These are phyloP conservation scores for Apodemia hepburni DNA, from an alignment of 2,888 invertebrate species.

Conservation along the genomic window DNA sequence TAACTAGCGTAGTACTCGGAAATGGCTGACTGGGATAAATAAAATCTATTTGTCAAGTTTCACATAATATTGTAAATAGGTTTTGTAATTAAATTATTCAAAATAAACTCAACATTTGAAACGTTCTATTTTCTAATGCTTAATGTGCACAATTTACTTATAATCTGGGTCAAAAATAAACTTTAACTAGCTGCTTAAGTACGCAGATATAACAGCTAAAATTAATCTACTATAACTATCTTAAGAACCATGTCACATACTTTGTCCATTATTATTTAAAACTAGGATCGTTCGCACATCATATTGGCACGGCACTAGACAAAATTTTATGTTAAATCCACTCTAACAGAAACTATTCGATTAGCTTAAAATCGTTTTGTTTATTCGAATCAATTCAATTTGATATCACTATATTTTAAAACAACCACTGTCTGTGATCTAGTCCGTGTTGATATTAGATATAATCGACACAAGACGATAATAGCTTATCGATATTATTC, in stretches of 20 bases:
- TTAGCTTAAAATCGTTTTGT: too few relatives aligned
- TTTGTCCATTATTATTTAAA: slow-evolving; percentile 38
- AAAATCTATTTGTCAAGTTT: neutral
- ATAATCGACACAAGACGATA: neutral
- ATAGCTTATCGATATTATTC: neutral
- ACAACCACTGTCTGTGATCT: neutral
- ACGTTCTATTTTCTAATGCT: neutral
- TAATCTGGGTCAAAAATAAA: slow-evolving; percentile 12
- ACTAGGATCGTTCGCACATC: slow-evolving; percentile 2
- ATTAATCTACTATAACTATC: slow-evolving; percentile 15
- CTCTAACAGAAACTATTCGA: too few relatives aligned
- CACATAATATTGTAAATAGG: neutral
- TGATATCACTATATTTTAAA: neutral
- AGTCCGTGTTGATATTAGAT: neutral
- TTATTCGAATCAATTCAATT: too few relatives aligned
- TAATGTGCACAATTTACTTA: slow-evolving; percentile 11
- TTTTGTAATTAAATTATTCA: neutral
- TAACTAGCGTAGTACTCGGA: neutral
- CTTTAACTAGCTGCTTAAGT: slow-evolving; percentile 25
- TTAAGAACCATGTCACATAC: slow-evolving; percentile 15
- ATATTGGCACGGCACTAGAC: neutral
- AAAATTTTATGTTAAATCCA: too few relatives aligned
- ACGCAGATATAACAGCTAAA: slow-evolving; percentile 20
- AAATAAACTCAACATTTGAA: neutral
- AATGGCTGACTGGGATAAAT: neutral